These are phyloP conservation scores for Brienomyrus brachyistius DNA, from an alignment of 2,113 vertebrate species.

Conservation along the genomic window DNA sequence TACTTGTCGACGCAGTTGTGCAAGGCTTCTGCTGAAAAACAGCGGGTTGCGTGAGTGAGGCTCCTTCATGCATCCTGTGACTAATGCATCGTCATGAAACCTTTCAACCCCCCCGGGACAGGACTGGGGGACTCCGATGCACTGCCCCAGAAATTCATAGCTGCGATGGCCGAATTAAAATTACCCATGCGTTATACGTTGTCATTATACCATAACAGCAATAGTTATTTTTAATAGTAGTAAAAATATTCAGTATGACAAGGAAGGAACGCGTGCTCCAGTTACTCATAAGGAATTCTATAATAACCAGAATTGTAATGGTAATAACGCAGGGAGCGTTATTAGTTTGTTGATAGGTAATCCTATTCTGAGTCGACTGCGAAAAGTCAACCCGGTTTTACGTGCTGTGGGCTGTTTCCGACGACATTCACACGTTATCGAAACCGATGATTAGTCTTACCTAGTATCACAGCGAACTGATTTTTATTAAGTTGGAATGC, in stretches of 20 bases:
- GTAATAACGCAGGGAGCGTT: not conserved
- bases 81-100: slow-evolving; percentile 12
- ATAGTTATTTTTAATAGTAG: not conserved
- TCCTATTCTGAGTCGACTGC: not conserved
- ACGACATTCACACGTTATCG: not conserved
- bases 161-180: not conserved
- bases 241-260: not conserved
- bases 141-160: not conserved
- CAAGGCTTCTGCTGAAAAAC: slow-evolving; percentile 7
- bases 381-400: not conserved
- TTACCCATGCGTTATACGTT: not conserved
- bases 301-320: not conserved
- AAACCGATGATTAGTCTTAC: not conserved
- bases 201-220: not conserved
- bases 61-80: slow-evolving; percentile 8
- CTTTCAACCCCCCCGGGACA: not conserved
- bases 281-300: not conserved
- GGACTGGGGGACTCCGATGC: not conserved
- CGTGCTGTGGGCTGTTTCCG: not conserved
- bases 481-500: not conserved
- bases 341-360: not conserved
- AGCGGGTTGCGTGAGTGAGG: not conserved
- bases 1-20: slow-evolving; percentile 15
- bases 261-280: not conserved
- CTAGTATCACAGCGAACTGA: not conserved